Evolutionary conservation across 2,888 invertebrate species (phyloP), one percentile per base, ranked within the genome.

Genomic region (Sisyra terminalis): DNA sequence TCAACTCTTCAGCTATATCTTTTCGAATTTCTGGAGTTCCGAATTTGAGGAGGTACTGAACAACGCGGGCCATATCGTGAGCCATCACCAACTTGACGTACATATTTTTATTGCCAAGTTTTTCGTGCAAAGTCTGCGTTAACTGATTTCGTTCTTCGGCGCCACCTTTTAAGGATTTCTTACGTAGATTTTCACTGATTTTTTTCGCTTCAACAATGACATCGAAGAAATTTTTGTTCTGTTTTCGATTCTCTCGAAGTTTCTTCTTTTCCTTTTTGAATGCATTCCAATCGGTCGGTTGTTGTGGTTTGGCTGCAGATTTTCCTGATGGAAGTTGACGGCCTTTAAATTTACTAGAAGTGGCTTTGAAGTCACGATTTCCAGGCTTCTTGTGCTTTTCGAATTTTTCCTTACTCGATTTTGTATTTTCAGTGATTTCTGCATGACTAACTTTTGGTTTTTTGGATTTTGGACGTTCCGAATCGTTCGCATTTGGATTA

Each of bases 11-110:
- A 0, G 74, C 76, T 11, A 94, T 70, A 45, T 73, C 71, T 42
- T 71, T 68, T 32, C 78, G 73, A 14, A 87, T 71, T 15, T 75
- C 66, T 1, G 72, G 67, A 0, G 74, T 63, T 1, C 81, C 75
- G 51, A 77, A 70, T 55, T 87, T 86, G 0, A 93, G 64, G 47
- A 94, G 64, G 56, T 86, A 89, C 58, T 96, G 93, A 39, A 94
- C 75, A 2, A 94, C 81, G 51, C 94, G 66, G 3, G 87, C 85
- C 32, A 88, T 78, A 56, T 96, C 94, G 57, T 94, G 87, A 0
- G 85, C 77, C 49, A 82, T 70, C 7, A 85, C 79, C 50, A 88
- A 67, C 46, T 77, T 74, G 44, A 69, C 70, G 57, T 79, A 74
- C 51, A 77, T 73, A 0, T 66, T 70, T 44, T 65, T 62, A 7